Evolutionary conservation across 2,888 invertebrate species (phyloP), one percentile per base, ranked within the genome.

Genomic region (Tenthredo mesomela): DNA sequence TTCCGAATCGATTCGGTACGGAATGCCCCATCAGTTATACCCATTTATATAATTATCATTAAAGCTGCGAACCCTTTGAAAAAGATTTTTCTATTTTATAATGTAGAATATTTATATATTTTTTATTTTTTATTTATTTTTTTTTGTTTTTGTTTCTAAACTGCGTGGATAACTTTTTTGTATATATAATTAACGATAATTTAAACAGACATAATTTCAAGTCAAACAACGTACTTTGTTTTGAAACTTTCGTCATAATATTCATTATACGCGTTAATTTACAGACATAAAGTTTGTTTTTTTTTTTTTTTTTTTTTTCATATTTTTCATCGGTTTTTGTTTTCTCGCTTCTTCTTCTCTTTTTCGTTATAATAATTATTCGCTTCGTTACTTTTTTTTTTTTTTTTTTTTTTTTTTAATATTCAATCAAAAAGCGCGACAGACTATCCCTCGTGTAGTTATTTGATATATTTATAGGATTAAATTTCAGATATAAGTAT

Each of bases 311-410:
- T n/a, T 7, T 54, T 7, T 54, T n/a, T 6, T 50, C 0, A 54
- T 54, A n/a, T n/a, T n/a, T n/a, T 50, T 15, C 5, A 5, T 50
- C n/a, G 18, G 4, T 50, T 50, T 50, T 50, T 18, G 18, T 18
- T 18, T 29, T 65, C 29, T 25, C 9, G 2, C 3, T 65, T 7
- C 7, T 29, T 5, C 18, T 10, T 18, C 50, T 85, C 54, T 43
- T 78, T 67, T 7, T 54, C 50, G 61, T 61, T 25, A 61, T 21
- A 21, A 61, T 70, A 21, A 61, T 70, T 71, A 77, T 15, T 82
- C 83, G 37, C 77, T 82, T 12, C 47, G 83, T 61, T 61, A 33
- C 65, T 82, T 77, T 85, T 86, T 40, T 71, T 40, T 33, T 18
- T 40, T 40, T 33, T 18, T 40, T 40, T n/a, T n/a, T n/a, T n/a